Evolutionary conservation across 2,888 invertebrate genomes (phyloP), one percentile per base, ranked within the genome.

Genomic region (Sarcophaga rosellei): DNA sequence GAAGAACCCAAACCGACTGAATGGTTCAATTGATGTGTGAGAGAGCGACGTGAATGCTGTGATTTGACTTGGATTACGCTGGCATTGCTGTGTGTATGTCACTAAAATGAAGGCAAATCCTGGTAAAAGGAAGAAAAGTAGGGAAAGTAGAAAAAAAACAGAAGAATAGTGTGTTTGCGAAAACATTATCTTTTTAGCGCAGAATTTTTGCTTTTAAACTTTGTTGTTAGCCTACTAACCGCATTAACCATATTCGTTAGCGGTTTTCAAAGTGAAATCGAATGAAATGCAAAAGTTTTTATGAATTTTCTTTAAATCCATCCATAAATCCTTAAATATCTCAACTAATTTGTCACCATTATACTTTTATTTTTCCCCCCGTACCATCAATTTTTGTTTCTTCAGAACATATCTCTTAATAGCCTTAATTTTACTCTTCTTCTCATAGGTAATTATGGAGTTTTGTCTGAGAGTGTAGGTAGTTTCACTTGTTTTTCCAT

Each of bases 21-120:
- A 47, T 47, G 15, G 47, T 53, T 53, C 15, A 53, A 78, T 77
- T 15, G 17, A 68, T 73, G 53, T 66, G 23, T 68, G n/a, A 68
- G n/a, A 68, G 66, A 53, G 20, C 21, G 53, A 8, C 47, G 62
- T 53, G 77, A 73, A 47, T 61, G 65, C 21, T 73, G 73, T 61
- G 72, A 76, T 76, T 76, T 70, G 63, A 47, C 12, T 47, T 74
- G 21, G 4, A 23, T 45, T 69, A 17, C 69, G 17, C 4, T 66
- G 25, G n/a, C 74, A 20, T 62, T 20, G 17, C 15, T 72, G 17
- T 53, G 12, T 53, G 11, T 47, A 6, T 21, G 69, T 21, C 57
- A 57, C 57, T 44, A 15, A 53, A 53, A 53, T 15, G 17, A 15
- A 53, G 17, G 4, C 35, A 35, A 35, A 35, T 35, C 35, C 1